Evolutionary conservation across 2,888 invertebrate species (phyloP).

Genomic region (Athalia cordata): DNA sequence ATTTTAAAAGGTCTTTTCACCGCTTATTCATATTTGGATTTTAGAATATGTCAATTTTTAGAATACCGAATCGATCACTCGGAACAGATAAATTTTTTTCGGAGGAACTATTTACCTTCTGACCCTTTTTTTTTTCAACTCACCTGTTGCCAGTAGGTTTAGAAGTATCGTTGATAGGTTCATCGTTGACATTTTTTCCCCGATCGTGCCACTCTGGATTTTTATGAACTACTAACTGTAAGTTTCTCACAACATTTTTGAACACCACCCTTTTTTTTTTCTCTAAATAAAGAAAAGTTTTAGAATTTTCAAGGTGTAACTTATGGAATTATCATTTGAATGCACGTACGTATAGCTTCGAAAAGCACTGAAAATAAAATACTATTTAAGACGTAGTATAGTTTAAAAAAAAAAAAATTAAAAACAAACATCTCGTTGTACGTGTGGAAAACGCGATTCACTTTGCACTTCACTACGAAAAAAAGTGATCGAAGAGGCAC

Average conservation of each 20-base stretch:
- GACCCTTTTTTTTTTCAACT: neutral
- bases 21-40: too few relatives aligned
- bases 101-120: neutral
- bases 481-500: too few relatives aligned
- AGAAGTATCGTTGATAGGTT: conserved; percentile 1
- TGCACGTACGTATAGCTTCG: neutral
- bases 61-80: neutral
- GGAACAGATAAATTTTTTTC: neutral
- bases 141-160: conserved; percentile 28
- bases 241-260: neutral
- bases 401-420: too few relatives aligned
- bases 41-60: too few relatives aligned
- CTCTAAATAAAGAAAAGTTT: too few relatives aligned
- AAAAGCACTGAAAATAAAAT: too few relatives aligned
- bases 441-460: too few relatives aligned
- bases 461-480: too few relatives aligned
- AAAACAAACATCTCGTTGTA: too few relatives aligned
- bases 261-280: neutral
- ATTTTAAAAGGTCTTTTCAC: neutral
- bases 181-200: neutral
- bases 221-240: neutral
- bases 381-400: too few relatives aligned
- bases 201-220: neutral
- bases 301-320: too few relatives aligned
- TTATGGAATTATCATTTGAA: neutral